These are phyloP conservation scores for Lordiphosa mommai DNA, from an alignment of 1,140 invertebrate genomes.

Conservation along the genomic window DNA sequence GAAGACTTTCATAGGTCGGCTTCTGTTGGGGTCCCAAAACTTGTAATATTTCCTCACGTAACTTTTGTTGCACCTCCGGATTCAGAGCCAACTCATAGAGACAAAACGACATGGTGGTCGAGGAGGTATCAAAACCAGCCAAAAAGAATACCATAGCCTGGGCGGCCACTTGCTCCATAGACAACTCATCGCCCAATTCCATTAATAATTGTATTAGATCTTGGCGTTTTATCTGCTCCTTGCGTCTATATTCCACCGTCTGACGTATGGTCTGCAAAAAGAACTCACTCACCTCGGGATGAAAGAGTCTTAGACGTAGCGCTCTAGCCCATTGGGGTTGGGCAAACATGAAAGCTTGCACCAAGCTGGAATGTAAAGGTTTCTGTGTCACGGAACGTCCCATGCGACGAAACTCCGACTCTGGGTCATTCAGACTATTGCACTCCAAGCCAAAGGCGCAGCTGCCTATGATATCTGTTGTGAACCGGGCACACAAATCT, in stretches of 20 bases:
- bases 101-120: slow-evolving; percentile 81
- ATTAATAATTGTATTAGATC: slow-evolving; percentile 81
- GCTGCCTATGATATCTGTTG: slow-evolving; percentile 83
- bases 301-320: slow-evolving; percentile 41
- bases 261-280: slow-evolving; percentile 69
- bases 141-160: slow-evolving; percentile 80
- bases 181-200: slow-evolving; percentile 74
- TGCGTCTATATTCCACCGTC: slow-evolving; percentile 48
- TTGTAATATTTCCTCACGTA: slow-evolving; percentile 82
- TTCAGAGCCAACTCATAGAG: slow-evolving; percentile 83
- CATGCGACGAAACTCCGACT: slow-evolving; percentile 80
- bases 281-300: slow-evolving; percentile 80
- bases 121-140: slow-evolving; percentile 85
- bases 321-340: slow-evolving; percentile 23
- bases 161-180: slow-evolving; percentile 65
- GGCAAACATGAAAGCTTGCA: slow-evolving; percentile 39
- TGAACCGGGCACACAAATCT: slow-evolving; percentile 81
- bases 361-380: slow-evolving; percentile 14
- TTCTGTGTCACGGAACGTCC: slow-evolving; percentile 25
- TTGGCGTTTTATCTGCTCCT: slow-evolving; percentile 39
- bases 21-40: slow-evolving; percentile 78
- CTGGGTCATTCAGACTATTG: slow-evolving; percentile 80
- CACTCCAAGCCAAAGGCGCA: slow-evolving; percentile 83
- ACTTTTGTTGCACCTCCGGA: slow-evolving; percentile 82
- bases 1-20: slow-evolving; percentile 82